These are phyloP conservation scores for Phaenicophaeus curvirostris DNA, from an alignment of 2,797 vertebrate species.

Conservation along the genomic window DNA sequence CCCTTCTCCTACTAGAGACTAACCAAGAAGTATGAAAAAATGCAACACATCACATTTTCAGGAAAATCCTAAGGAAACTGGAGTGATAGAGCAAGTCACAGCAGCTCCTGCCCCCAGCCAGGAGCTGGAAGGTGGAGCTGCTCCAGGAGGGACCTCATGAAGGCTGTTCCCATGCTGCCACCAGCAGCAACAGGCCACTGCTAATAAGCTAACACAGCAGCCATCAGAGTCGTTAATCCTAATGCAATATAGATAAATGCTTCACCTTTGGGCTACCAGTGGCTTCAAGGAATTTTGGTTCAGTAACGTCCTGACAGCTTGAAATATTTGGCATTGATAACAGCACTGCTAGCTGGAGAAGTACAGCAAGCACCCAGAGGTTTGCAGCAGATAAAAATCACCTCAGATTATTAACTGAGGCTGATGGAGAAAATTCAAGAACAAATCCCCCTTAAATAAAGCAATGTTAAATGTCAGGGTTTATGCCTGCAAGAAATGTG, in stretches of 20 bases:
- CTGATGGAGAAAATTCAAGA: neutral
- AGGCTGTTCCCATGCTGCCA: neutral
- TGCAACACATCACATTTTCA: conserved; percentile 47
- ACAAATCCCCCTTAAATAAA: neutral
- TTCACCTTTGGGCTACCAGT: conserved; percentile 34
- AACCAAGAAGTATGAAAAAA: conserved; percentile 50
- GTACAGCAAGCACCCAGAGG: neutral
- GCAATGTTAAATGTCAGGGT: neutral
- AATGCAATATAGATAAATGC: neutral
- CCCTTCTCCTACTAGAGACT: conserved; percentile 55
- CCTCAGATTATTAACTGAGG: neutral
- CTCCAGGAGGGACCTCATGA: neutral
- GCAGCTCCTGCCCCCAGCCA: neutral
- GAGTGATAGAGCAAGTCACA: neutral
- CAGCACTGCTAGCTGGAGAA: neutral
- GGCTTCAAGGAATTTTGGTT: neutral
- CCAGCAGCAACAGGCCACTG: neutral
- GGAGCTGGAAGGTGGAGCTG: conserved; percentile 54
- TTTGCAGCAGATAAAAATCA: conserved; percentile 27
- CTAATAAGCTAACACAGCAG: neutral
- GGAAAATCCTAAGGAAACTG: conserved; percentile 44
- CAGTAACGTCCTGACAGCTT: conserved; percentile 26
- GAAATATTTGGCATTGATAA: conserved; percentile 33
- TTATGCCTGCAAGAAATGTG: conserved; percentile 2
- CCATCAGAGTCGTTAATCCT: neutral